A percentile compares a stretch with the other conserved stretches of the same genome.
Evolutionary conservation across 2,113 vertebrate genomes (phyloP).

Genomic region (Micronycteris hirsuta): DNA sequence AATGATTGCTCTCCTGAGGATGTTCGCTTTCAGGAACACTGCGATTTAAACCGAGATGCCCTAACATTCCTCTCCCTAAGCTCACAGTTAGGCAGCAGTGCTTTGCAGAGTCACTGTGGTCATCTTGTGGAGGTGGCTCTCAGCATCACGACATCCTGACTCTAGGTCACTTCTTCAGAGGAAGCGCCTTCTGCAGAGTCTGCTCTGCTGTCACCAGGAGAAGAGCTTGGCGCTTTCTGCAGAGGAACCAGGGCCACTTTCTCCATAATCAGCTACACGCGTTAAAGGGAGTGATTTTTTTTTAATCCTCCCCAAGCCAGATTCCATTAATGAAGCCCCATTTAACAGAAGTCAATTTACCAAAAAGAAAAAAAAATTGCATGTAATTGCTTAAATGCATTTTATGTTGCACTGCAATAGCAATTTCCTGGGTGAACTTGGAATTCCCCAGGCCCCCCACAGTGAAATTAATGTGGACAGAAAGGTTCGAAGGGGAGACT

Average conservation of each 20-base stretch:
- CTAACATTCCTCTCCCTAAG: not conserved
- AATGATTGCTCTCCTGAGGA: not conserved
- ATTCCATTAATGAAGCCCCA: conserved; percentile 74
- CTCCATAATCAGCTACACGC: conserved; percentile 47
- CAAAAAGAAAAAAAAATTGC: conserved; percentile 56
- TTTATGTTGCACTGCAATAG: conserved; percentile 52
- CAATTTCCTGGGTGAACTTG: conserved; percentile 61
- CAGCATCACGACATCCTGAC: not conserved
- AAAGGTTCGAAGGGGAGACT: conserved; percentile 50
- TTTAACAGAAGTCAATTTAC: conserved; percentile 70
- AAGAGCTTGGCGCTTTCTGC: not conserved
- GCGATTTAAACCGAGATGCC: not conserved
- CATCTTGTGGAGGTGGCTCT: not conserved
- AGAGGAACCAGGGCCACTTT: not conserved
- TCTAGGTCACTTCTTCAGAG: not conserved
- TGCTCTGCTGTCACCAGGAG: not conserved
- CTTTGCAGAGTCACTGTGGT: not conserved
- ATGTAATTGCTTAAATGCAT: conserved; percentile 73
- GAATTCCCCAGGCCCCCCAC: conserved; percentile 57
- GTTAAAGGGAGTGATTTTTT: conserved; percentile 67
- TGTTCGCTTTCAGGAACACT: not conserved
- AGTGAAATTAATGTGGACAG: conserved; percentile 71
- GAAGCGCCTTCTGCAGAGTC: not conserved
- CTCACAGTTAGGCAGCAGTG: not conserved
- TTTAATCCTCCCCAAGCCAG: conserved; percentile 53